A percentile compares a stretch with the other conserved stretches of the same genome.
Evolutionary conservation across 2,797 vertebrate genomes (phyloP).

Genomic region (Aotus griseimembra): DNA sequence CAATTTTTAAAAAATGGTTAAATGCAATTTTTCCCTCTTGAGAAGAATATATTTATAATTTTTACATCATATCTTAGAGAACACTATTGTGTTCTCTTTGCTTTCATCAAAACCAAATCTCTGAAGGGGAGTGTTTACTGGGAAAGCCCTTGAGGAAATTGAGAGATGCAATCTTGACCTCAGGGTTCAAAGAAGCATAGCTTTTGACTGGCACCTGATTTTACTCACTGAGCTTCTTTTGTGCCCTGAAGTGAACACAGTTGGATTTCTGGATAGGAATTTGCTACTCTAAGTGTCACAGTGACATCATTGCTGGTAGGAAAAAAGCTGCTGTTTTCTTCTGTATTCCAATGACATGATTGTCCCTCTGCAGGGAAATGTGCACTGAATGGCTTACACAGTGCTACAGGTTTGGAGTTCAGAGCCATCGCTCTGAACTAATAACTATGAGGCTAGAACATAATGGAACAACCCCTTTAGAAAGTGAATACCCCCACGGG

Average conservation of each 20-base stretch:
- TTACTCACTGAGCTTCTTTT: neutral
- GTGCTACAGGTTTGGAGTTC: neutral
- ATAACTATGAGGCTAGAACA: neutral
- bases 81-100: neutral
- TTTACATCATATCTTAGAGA: neutral
- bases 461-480: neutral
- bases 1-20: neutral
- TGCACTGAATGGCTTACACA: neutral
- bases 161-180: neutral
- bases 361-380: neutral
- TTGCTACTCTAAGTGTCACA: neutral
- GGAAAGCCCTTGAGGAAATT: neutral
- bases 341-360: neutral
- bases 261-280: slow-evolving; percentile 14
- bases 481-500: neutral
- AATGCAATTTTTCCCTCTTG: neutral
- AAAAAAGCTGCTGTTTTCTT: neutral
- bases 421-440: neutral
- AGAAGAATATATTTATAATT: neutral
- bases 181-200: neutral
- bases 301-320: neutral
- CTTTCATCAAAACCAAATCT: neutral
- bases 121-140: neutral
- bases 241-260: neutral
- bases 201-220: neutral